Base-by-base conservation (phyloP, 2,888 invertebrate species). In the Serripes groenlandicus region DNA sequence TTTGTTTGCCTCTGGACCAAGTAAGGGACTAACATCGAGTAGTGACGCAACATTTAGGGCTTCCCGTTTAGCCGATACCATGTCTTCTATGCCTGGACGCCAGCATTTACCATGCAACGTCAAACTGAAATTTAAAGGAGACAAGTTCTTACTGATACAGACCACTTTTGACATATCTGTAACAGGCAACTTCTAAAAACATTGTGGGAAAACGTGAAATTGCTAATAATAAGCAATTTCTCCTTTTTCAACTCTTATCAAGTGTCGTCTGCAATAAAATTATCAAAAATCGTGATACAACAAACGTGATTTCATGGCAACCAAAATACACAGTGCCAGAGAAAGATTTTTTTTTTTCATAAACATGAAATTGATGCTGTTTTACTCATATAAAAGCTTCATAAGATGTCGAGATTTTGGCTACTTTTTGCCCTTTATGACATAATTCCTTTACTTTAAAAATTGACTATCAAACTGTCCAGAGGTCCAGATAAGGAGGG, bases 1-100 rank as follows among this genome's bases (percentile, higher is more conserved):
- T 70, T 92, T 93, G 15, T 92, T 93, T 0, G 93, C 93, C 5
- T 91, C 88, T 9, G 83, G 81, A 3, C 92, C 91, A 9, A 89
- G 88, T 18, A 92, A 75, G 1, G 92, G 89, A 26, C 76, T 75
- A 5, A 91, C 91, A 64, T 92, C 92, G 30, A 93, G 78, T 54
- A 88, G 86, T 0, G 88, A 80, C 3, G 92, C 92, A 7, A 94
- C 92, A 64, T 85, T 77, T 5, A 81, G 77, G 49, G 91, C 86
- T 83, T 93, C 94, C 26, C 84, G 81, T 62, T 91, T 90, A 7
- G 92, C 90, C 26, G 86, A 76, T 0, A 54, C 72, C 77, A 92
- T 71, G 9, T 90, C 89, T n/a, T 84, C 73, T 21, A 82, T 70
- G 1, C 86, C 75, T 23, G 92, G 92, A 4, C 78, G 75, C 93